Percentiles rank a stretch among this genome's conserved stretches.
Evolutionary conservation across 2,113 vertebrate species (phyloP).

Genomic region (Chascanopsetta lugubris): DNA sequence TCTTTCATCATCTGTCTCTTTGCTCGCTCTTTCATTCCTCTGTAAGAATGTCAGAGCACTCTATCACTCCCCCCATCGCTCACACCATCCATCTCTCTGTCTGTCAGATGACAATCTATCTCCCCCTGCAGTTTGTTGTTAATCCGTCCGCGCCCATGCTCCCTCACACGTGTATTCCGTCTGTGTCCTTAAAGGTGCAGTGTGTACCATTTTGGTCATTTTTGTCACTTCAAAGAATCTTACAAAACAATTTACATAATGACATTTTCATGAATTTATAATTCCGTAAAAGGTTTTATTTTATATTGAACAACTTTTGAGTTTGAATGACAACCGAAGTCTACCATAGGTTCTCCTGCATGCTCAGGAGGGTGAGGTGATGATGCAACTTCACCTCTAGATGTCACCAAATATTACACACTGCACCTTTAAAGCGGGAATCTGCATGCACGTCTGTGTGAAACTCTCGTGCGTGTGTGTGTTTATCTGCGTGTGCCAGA

Average conservation of each 20-base stretch:
- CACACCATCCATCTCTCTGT: slow-evolving; percentile 50
- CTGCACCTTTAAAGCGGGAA: not conserved
- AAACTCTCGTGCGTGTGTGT: slow-evolving; percentile 27
- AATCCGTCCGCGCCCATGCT: slow-evolving; percentile 25
- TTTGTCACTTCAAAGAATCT: too few relatives aligned
- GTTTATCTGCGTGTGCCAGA: slow-evolving; percentile 45
- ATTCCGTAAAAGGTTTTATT: not conserved
- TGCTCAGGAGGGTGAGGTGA: too few relatives aligned
- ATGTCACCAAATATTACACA: too few relatives aligned
- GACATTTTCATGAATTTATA: too few relatives aligned
- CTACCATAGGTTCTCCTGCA: too few relatives aligned
- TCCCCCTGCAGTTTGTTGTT: slow-evolving; percentile 19
- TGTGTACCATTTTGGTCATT: too few relatives aligned
- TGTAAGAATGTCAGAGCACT: slow-evolving; percentile 63
- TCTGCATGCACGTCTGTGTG: slow-evolving; percentile 15
- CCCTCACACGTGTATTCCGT: slow-evolving; percentile 11
- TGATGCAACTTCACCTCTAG: too few relatives aligned
- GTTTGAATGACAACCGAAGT: too few relatives aligned
- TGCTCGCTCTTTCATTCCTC: slow-evolving; percentile 59
- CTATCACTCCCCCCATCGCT: slow-evolving; percentile 55
- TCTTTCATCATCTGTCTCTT: slow-evolving; percentile 70
- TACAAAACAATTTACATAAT: too few relatives aligned
- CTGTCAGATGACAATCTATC: slow-evolving; percentile 58
- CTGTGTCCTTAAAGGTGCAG: not conserved
- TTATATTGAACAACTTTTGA: too few relatives aligned